Percentiles rank a stretch among this genome's conserved stretches.
These are phyloP conservation scores for Alloscopus bannaensis DNA, from an alignment of 2,888 invertebrate genomes.

Conservation along the genomic window DNA sequence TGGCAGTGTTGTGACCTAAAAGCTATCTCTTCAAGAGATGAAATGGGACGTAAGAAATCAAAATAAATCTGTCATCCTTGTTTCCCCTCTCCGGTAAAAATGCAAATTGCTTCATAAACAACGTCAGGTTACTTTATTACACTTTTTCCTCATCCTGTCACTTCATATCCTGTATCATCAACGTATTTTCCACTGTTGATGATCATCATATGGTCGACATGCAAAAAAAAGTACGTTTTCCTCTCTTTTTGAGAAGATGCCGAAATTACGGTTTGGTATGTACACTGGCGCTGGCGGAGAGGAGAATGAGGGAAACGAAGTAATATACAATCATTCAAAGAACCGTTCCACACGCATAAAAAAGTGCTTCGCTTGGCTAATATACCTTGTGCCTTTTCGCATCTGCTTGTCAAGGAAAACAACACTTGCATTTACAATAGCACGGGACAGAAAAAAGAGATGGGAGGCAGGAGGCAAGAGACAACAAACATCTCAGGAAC, in stretches of 20 bases:
- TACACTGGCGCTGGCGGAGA: too few species aligned
- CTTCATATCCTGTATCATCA: slow-evolving; percentile 17
- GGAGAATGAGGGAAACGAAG: too few species aligned
- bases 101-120: slow-evolving; percentile 40
- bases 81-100: slow-evolving; percentile 46
- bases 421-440: background rate
- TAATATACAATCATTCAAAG: too few species aligned
- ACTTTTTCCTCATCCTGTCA: too few species aligned
- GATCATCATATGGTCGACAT: too few species aligned
- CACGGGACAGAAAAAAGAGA: slow-evolving; percentile 14
- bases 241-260: too few species aligned
- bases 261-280: slow-evolving; percentile 7
- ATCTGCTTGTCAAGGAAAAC: slow-evolving; percentile 18
- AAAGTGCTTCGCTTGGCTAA: background rate
- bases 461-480: slow-evolving; percentile 8
- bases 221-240: too few species aligned
- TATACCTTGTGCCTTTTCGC: too few species aligned
- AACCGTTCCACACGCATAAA: too few species aligned
- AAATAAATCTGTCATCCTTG: slow-evolving; percentile 38
- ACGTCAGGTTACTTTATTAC: slow-evolving; percentile 42
- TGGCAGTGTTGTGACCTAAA: background rate
- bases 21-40: slow-evolving; percentile 2
- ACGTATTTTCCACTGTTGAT: too few species aligned
- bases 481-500: slow-evolving; percentile 54
- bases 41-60: slow-evolving; percentile 26